Base-by-base conservation (phyloP, 1,140 invertebrate genomes). In the Samia ricini region DNA sequence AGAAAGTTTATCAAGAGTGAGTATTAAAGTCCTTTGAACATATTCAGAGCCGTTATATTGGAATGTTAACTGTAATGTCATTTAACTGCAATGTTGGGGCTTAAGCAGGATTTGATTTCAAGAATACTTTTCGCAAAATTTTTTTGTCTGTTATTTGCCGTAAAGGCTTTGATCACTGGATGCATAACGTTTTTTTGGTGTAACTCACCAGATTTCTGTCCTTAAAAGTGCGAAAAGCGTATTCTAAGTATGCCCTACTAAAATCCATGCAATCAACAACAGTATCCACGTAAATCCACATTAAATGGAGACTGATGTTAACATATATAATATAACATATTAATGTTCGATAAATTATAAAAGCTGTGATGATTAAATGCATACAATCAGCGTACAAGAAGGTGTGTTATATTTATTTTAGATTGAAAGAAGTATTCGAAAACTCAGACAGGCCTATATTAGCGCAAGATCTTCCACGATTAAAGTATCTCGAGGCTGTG, bases 401-500 rank as follows among this genome's bases (percentile, higher is more conserved):
- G 18, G 12, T 48, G 36, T n/a, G n/a, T n/a, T n/a, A n/a, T n/a
- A n/a, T n/a, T 48, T 50, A 19, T 23, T 22, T 23, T 18, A 75
- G 73, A 55, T 48, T 75, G 15, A 8, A 58, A 21, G 77, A 72
- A 61, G 68, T 80, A 1, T 76, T 71, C 54, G 73, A 68, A 5
- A 64, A 72, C 15, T 65, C 68, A 8, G 52, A 67, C 22, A 57
- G 71, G n/a, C 64, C 61, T 2, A 54, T 79, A 15, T 42, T 52
- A 18, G 49, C 63, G 4, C 91, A 93, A 10, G 93, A 94, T 68
- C 65, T 95, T 12, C 74, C 83, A 12, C 79, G 90, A 26, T 79
- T 95, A 66, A 89, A 91, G 58, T 95, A 94, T 72, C 64, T 94
- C 48, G 94, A 94, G 69, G 84, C 90, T 21, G 91, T 92, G 15